Evolutionary conservation across 53 echinoderm and acorn worm genomes (phyloP), one percentile per base, ranked within the genome.

Genomic region (Echinarachnius parma): DNA sequence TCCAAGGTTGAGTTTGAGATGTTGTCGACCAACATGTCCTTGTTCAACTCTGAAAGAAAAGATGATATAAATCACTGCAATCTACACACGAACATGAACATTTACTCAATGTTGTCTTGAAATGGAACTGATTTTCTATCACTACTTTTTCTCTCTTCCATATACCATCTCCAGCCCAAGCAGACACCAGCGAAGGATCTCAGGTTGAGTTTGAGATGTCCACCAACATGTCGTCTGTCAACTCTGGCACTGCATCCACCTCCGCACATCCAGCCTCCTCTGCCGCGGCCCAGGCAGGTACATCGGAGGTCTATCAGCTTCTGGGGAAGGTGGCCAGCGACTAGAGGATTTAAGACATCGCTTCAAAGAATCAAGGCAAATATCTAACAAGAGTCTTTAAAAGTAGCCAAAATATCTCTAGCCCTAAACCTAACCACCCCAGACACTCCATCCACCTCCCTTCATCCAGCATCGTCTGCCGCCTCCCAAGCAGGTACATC

Each of bases 171-270:
- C 10, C 81, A 89, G 2, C 16, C 10, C 85, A 92, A n/a, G 92
- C 69, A 30, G 86, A 93, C 9, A 59, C 50, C 11, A 93, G 89
- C 19, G 89, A 85, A 8, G 88, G 88, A 0, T 89, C 89, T 53
- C 85, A 89, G 58, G 80, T 88, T 36, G 93, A 93, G 66, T 93
- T 89, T 93, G 93, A 93, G 47, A 78, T 93, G 74, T 76, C 82
- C 21, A 62, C 61, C 46, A 78, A 69, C 5, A 58, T 76, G 29
- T 60, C 87, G 25, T 71, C 81, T 22, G 68, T 69, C 2, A 45
- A 42, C 21, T 45, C 69, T 14, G 48, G 47, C 10, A 64, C 28
- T 3, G 34, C 69, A 2, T 54, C 84, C 9, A 29, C 66, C 11
- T 44, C 75, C 36, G 62, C 65, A 4, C 68, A 54, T 1, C 21